A percentile compares a stretch with the other conserved stretches of the same genome.
These are phyloP conservation scores for Trinorchestia longiramus DNA, from an alignment of 1,140 invertebrate genomes.

Conservation along the genomic window DNA sequence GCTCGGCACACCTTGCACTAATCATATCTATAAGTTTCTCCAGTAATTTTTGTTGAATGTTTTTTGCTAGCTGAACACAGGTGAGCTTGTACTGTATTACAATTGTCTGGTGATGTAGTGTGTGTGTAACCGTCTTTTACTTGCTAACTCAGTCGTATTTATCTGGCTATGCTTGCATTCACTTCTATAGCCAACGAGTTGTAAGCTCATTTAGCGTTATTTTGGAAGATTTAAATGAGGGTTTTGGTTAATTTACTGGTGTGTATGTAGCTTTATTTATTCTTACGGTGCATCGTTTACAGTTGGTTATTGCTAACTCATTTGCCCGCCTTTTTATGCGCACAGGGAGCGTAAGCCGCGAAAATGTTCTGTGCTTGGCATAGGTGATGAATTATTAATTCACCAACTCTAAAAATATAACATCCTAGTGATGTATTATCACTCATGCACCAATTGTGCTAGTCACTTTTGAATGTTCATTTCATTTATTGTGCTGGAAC, in stretches of 20 bases:
- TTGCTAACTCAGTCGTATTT: neutral
- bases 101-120: neutral
- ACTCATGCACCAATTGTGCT: too few relatives aligned
- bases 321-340: neutral
- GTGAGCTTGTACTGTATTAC: neutral
- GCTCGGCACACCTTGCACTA: neutral
- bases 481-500: too few relatives aligned
- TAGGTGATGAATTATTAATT: too few relatives aligned
- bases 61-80: neutral
- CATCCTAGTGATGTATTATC: too few relatives aligned
- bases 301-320: too few relatives aligned
- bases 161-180: neutral
- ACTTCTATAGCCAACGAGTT: neutral
- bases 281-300: neutral
- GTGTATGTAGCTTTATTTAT: neutral
- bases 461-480: too few relatives aligned
- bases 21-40: neutral
- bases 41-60: neutral
- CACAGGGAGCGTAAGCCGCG: neutral
- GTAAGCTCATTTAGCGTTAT: neutral
- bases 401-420: too few relatives aligned
- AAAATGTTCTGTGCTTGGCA: neutral
- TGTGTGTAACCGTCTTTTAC: too few relatives aligned
- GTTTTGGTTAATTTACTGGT: neutral
- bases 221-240: neutral